A percentile compares a stretch with the other conserved stretches of the same genome.
Evolutionary conservation across 2,888 invertebrate species (phyloP).

Genomic region (Caenorhabditis auriculariae): DNA sequence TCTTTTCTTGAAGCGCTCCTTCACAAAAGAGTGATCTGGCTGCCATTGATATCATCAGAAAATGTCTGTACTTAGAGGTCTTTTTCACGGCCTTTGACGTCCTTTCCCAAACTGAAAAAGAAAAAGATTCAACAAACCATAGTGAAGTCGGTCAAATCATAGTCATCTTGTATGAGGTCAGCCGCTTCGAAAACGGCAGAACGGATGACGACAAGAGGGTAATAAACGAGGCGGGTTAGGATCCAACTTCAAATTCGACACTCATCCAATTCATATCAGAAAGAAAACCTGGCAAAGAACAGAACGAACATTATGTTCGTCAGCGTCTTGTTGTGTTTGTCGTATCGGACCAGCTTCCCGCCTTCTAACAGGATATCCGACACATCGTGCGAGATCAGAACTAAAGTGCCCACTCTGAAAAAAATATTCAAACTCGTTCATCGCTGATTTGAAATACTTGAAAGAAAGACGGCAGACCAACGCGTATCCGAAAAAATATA

Average conservation of each 20-base stretch:
- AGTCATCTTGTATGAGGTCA: constrained; percentile 55
- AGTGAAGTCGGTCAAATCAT: constrained; percentile 37
- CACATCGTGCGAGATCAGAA: constrained; percentile 66
- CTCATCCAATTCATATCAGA: background rate
- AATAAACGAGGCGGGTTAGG: constrained; percentile 51
- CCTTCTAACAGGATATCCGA: constrained; percentile 66
- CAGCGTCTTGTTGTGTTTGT: constrained; percentile 30
- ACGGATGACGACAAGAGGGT: constrained; percentile 52
- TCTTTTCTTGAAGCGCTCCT: background rate
- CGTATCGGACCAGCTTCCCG: constrained; percentile 56
- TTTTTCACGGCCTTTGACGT: no score
- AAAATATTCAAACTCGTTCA: no score
- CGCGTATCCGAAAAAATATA: no score
- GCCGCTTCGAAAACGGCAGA: constrained; percentile 55
- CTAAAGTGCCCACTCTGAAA: constrained; percentile 63
- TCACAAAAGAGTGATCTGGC: background rate
- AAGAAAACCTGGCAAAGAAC: constrained; percentile 42
- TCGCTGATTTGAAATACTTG: no score
- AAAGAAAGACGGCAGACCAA: no score
- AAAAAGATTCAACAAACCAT: constrained; percentile 19
- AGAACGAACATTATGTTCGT: constrained; percentile 51
- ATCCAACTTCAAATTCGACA: constrained; percentile 45
- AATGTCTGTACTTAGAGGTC: no score
- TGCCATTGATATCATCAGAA: background rate
- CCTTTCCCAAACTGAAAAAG: background rate